A percentile compares a stretch with the other conserved stretches of the same genome.
These are phyloP conservation scores for Melieria crassipennis DNA, from an alignment of 2,888 invertebrate genomes.

Conservation along the genomic window DNA sequence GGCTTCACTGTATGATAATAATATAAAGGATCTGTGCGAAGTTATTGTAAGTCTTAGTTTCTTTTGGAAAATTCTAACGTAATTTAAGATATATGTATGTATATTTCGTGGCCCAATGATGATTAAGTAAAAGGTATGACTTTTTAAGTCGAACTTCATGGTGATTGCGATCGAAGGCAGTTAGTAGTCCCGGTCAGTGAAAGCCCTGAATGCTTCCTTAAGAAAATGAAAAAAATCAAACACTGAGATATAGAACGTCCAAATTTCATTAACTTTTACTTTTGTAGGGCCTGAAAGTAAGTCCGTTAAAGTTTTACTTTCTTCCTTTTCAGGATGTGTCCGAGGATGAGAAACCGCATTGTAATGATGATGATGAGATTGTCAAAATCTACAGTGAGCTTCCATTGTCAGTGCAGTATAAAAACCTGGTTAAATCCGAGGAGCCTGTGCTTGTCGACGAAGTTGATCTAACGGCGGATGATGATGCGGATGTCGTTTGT, in stretches of 20 bases:
- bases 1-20: slow-evolving; percentile 39
- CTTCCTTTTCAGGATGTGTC: slow-evolving; percentile 13
- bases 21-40: slow-evolving; percentile 11
- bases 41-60: slow-evolving; percentile 14
- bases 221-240: slow-evolving; percentile 49
- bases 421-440: not conserved
- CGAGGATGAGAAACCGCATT: not conserved
- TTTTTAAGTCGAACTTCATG: slow-evolving; percentile 36
- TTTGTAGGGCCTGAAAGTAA: not conserved
- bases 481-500: slow-evolving; percentile 31
- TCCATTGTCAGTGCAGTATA: not conserved
- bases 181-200: slow-evolving; percentile 48
- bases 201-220: slow-evolving; percentile 20
- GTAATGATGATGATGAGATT: slow-evolving; percentile 17
- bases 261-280: not conserved
- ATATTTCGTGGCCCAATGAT: slow-evolving; percentile 45
- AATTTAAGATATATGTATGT: not conserved
- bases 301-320: not conserved
- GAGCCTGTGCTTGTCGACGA: not conserved
- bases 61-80: slow-evolving; percentile 1
- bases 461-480: slow-evolving; percentile 18
- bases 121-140: slow-evolving; percentile 59
- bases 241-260: not conserved
- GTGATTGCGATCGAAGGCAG: slow-evolving; percentile 43
- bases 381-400: slow-evolving; percentile 5